phyloP scores from a whole-genome alignment of 2,113 vertebrate genomes.

The Mobula hypostoma region DNA sequence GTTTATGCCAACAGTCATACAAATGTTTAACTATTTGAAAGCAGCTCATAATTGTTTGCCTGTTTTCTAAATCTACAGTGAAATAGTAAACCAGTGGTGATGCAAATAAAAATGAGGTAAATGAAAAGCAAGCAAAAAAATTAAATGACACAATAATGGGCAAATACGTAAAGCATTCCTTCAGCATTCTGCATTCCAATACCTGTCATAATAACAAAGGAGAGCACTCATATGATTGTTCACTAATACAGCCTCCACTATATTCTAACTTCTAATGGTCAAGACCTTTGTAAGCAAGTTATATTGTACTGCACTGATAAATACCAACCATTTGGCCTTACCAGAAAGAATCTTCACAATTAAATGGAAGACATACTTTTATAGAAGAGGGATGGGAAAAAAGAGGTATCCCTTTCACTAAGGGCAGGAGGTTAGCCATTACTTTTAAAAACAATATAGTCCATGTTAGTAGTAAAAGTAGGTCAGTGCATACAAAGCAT shows the following conservation, averaged over 20 bases:
- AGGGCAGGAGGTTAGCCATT: not conserved
- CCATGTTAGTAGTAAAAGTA: not conserved
- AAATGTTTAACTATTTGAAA: not conserved
- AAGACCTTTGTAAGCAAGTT: not conserved
- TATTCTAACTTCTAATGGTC: not conserved
- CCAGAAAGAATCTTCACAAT: not conserved
- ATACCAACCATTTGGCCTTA: not conserved
- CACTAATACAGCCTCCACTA: not conserved
- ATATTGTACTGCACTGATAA: not conserved
- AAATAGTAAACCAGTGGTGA: not conserved
- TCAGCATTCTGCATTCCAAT: not conserved
- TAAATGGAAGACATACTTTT: not conserved
- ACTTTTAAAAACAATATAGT: conserved; percentile 7
- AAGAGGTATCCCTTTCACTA: not conserved
- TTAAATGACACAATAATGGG: not conserved
- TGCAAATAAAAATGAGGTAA: not conserved
- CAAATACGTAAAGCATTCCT: not conserved
- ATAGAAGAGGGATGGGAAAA: not conserved
- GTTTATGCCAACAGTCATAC: not conserved
- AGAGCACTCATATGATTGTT: not conserved
- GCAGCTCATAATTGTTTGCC: not conserved
- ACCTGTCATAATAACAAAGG: not conserved
- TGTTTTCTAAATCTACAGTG: not conserved
- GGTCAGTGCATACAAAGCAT: conserved; percentile 25
- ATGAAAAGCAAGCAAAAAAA: not conserved